Evolutionary conservation across 1,140 invertebrate species (phyloP).

Genomic region (Druon quercuslanigerum): DNA sequence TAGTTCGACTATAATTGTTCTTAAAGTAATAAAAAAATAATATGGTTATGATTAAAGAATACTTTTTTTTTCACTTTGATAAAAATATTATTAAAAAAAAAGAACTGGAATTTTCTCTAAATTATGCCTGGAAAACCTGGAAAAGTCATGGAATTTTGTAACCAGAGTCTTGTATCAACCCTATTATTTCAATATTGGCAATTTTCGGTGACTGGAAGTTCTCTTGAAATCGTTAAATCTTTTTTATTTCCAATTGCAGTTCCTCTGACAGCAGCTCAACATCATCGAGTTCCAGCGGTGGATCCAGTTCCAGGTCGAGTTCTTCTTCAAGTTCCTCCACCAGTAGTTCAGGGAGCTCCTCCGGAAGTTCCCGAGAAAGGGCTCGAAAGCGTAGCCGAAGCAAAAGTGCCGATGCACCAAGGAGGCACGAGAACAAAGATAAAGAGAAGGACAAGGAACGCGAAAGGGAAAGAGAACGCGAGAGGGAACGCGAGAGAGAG

Average conservation of each 20-base stretch:
- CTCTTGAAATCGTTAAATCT: not conserved
- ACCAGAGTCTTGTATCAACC: no score
- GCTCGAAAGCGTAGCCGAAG: conserved; percentile 72
- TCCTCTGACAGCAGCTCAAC: conserved; percentile 85
- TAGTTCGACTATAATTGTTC: no score
- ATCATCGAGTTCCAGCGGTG: conserved; percentile 77
- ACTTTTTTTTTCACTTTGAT: no score
- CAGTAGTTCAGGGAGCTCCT: conserved; percentile 82
- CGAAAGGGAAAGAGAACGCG: conserved; percentile 66
- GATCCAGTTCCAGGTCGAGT: conserved; percentile 81
- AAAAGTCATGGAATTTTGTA: no score
- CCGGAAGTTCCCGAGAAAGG: conserved; percentile 77
- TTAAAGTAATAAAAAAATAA: no score
- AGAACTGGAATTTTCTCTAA: no score
- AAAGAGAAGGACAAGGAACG: conserved; percentile 76
- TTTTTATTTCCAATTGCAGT: conserved; percentile 71
- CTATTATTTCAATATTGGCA: no score
- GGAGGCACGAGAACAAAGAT: conserved; percentile 75
- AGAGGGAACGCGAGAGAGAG: conserved; percentile 74
- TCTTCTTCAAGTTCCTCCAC: conserved; percentile 82
- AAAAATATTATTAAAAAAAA: no score
- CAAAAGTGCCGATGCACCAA: conserved; percentile 73
- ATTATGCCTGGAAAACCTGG: no score
- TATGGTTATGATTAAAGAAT: no score
- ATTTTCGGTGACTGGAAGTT: no score